Base-by-base conservation (phyloP, 2,113 vertebrate species). In the Halcyon malimbica region DNA sequence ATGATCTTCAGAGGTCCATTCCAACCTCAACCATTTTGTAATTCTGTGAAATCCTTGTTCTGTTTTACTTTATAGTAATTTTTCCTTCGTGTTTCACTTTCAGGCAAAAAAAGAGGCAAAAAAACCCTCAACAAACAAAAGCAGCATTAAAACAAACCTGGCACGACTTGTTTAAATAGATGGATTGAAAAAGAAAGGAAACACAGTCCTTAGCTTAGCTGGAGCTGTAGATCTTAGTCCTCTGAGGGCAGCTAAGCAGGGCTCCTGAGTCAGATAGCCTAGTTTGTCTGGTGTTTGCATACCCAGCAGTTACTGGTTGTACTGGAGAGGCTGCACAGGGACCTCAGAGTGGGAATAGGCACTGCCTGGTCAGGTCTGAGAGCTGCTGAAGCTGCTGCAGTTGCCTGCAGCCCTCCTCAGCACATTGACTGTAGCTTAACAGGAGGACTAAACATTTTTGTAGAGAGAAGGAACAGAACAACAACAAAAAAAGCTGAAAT, bases 281-380 rank as follows among this genome's bases (percentile, higher is more conserved):
- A 12, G 16, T 37, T 84, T 89, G 31, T 4, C 46, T 44, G 41
- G 46, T 75, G 28, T 59, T 25, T 67, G 28, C 69, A 29, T 42
- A 50, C 3, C 4, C 24, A 29, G 19, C 31, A 26, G 65, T 70
- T 3, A 3, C 57, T 51, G 21, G 11, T 50, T 10, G 11, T 82
- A 24, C 16, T 74, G 62, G 37, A 53, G 60, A 50, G 53, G 25
- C 31, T 46, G n/a, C n/a, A 28, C 10, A 59, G 46, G 41, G 15
- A 16, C 48, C 1, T 18, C 29, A 11, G 26, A 6, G 23, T 4
- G 6, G 28, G 57, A 68, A n/a, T 63, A 13, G 0, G 1, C 13
- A 1, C 42, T 54, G 24, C 8, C 25, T 37, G 35, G 8, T 28
- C 0, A 5, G 28, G 37, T 24, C 39, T 31, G 28, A 56, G 35